Percentiles rank a stretch among this genome's conserved stretches.
Evolutionary conservation across 2,113 vertebrate species (phyloP).

Genomic region (Tragulus kanchil): DNA sequence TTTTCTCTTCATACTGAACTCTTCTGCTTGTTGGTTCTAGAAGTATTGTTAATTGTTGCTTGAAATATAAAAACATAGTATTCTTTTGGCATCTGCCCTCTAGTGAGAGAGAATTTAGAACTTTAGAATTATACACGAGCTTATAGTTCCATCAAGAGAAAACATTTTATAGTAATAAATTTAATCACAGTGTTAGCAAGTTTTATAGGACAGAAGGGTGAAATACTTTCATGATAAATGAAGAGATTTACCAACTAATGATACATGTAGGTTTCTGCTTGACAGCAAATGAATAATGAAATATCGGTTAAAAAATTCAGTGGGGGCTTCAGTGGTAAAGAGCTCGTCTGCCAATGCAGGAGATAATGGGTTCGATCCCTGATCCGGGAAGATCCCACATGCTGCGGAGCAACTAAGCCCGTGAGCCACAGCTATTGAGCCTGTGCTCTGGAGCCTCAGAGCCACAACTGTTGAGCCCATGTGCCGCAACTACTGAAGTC

Average conservation of each 20-base stretch:
- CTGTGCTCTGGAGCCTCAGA: no score
- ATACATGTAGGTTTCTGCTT: not conserved
- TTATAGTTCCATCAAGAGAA: conserved; percentile 17
- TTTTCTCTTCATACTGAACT: not conserved
- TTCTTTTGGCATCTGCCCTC: not conserved
- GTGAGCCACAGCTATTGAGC: no score
- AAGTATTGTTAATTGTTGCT: not conserved
- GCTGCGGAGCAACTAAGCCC: no score
- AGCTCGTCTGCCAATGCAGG: no score
- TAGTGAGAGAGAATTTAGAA: conserved; percentile 34
- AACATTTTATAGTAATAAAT: not conserved
- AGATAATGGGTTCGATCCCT: no score
- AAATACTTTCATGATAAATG: conserved; percentile 5
- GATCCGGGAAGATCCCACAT: no score
- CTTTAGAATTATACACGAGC: conserved; percentile 23
- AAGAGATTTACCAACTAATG: conserved; percentile 5
- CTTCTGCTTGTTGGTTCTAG: not conserved
- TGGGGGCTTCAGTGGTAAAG: not conserved
- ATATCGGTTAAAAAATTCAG: not conserved
- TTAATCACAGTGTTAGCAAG: conserved; percentile 20
- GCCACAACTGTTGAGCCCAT: no score
- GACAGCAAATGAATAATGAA: not conserved
- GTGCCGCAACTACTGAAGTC: no score
- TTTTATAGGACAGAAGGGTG: not conserved
- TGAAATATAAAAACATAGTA: not conserved